Percentiles rank a stretch among this genome's conserved stretches.
phyloP scores from a whole-genome alignment of 64 coral and sea anemone species.

The Hydrozoanthus tunicans region DNA sequence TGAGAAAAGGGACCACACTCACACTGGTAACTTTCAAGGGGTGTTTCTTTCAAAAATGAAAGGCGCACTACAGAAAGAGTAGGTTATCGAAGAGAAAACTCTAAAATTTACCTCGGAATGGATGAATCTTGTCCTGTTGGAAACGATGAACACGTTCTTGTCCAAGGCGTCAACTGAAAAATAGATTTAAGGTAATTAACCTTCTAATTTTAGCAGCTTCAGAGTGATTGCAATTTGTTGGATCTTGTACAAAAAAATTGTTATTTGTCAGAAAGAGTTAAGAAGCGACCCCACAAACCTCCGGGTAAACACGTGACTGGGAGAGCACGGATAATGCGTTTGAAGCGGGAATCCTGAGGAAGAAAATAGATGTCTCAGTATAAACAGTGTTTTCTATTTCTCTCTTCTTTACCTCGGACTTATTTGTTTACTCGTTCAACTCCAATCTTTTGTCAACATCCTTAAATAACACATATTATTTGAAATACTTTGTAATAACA shows the following conservation, averaged over 20 bases:
- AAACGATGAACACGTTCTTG: not conserved
- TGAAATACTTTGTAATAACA: not conserved
- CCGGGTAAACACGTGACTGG: not conserved
- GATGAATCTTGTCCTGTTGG: not conserved
- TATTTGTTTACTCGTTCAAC: not conserved
- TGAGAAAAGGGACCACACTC: no score
- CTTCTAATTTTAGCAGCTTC: no score
- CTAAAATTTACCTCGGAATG: not conserved
- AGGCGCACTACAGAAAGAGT: no score
- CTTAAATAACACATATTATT: no score
- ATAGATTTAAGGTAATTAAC: not conserved
- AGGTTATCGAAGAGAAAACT: not conserved
- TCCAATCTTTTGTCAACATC: no score
- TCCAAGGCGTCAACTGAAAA: not conserved
- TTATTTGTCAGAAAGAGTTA: no score
- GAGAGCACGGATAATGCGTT: constrained; percentile 5
- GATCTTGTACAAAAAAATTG: no score
- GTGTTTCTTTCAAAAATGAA: no score
- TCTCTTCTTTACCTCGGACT: not conserved
- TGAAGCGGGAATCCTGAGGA: constrained; percentile 12
- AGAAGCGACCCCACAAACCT: not conserved
- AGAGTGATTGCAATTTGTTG: no score
- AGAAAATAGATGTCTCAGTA: not conserved
- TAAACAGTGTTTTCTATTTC: not conserved
- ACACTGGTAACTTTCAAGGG: no score